Evolutionary conservation across 2,113 vertebrate genomes (phyloP).

Genomic region (Psittacula cyanocephala): DNA sequence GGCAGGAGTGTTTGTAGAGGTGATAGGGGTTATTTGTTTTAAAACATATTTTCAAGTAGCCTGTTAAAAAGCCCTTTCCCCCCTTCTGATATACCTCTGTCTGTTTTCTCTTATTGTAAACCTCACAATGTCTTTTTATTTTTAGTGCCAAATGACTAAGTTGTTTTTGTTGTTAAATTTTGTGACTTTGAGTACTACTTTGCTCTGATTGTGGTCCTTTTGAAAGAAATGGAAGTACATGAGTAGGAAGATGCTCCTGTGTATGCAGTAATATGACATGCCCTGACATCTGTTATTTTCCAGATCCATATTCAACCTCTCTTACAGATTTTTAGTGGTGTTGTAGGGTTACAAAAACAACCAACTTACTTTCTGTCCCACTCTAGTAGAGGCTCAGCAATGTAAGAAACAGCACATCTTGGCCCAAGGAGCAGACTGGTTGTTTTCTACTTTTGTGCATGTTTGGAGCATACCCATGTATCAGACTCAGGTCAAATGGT

Average conservation of each 20-base stretch:
- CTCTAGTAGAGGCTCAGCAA: not conserved
- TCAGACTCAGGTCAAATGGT: not conserved
- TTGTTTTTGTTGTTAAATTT: not conserved
- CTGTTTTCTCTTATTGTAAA: not conserved
- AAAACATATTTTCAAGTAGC: constrained; percentile 21
- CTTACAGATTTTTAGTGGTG: not conserved
- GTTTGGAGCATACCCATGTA: not conserved
- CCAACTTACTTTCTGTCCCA: not conserved
- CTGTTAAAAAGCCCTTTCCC: not conserved
- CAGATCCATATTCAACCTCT: not conserved
- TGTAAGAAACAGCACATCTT: not conserved
- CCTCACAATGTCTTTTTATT: not conserved
- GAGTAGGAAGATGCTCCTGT: not conserved
- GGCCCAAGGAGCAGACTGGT: not conserved
- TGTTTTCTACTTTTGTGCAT: not conserved
- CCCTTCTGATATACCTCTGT: not conserved
- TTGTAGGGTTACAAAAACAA: not conserved
- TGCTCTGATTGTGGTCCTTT: not conserved
- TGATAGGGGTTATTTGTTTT: not conserved
- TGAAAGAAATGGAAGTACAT: not conserved
- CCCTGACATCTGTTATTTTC: not conserved
- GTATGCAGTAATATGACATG: not conserved
- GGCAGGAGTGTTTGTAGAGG: not conserved
- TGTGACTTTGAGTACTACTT: not conserved
- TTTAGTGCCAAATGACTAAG: not conserved